Evolutionary conservation across 2,113 vertebrate species (phyloP), one percentile per base, ranked within the genome.

Genomic region (Noctilio leporinus): DNA sequence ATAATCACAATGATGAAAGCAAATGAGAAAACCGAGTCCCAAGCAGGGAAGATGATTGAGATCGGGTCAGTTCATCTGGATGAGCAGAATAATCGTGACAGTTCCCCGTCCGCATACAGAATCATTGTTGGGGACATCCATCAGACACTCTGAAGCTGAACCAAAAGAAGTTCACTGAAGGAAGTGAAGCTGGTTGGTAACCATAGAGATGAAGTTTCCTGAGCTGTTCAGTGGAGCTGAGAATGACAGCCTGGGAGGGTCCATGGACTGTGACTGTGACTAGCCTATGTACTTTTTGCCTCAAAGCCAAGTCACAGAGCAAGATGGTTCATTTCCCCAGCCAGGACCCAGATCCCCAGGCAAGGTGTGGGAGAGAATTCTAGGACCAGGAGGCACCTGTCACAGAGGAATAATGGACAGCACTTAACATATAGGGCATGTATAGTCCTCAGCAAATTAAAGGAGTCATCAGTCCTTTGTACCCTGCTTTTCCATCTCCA

Each of bases 141-240:
- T 49, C 28, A 59, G 38, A 75, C 17, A 87, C 35, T 11, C 40
- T 86, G 53, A 84, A n/a, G 43, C 84, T 67, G 20, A 45, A 49
- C 57, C 15, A 8, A 83, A 57, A 70, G 15, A 84, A 67, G 28
- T 70, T 22, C n/a, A 45, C 43, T 77, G 59, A 81, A 67, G 38
- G 40, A 90, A 89, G n/a, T 81, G 7, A 51, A 93, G 55, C 28
- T n/a, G 55, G 24, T 49, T 84, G 57, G 76, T 93, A 90, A 81
- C 57, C 38, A 95, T 65, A 43, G 92, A 80, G 84, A 96, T 35
- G 51, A 51, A 64, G 49, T 92, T 95, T 93, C 70, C 90, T 88
- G 76, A 95, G 76, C 28, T 64, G 72, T 16, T 69, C 49, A 38
- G 2, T 55, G 75, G 53, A 80, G 53, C 76, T 81, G 55, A 81